Evolutionary conservation across 2,888 invertebrate species (phyloP), one percentile per base, ranked within the genome.

Genomic region (Nasonia oneida): DNA sequence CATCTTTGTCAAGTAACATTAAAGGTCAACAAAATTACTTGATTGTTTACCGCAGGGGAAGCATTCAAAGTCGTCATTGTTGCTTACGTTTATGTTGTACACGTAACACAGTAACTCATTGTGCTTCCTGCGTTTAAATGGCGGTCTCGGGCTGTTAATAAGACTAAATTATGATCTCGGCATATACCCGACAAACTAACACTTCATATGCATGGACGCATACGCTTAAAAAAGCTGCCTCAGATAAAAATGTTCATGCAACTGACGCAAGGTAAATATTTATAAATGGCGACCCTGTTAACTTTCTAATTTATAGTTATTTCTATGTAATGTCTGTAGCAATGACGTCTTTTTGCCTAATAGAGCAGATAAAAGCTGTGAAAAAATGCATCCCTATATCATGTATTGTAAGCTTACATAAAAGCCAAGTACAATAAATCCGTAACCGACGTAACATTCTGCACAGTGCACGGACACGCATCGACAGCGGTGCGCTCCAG

Each of bases 141-240:
- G 67, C 42, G 12, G 78, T 78, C 33, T 61, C 42, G 23, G 15
- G 50, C 78, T 47, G 14, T 79, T 67, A 37, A 33, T n/a, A 61
- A 76, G 15, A 15, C 15, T 57, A 42, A 78, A 61, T 64, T 12
- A 67, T 67, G 67, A 12, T 67, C 33, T 29, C 29, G 23, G 61
- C 29, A 1, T 23, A 23, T 23, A 23, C 18, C 61, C 18, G 15
- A 23, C 3, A 23, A 61, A 61, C 61, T 61, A 23, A 2, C 23
- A 23, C 23, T 14, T 15, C 15, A 18, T 53, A 53, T 3, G 4
- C 3, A 61, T 23, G 18, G 3, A 15, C n/a, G 10, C 50, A 15
- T 18, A 57, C 57, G n/a, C 57, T 15, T 18, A n/a, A 18, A 29
- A 64, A 64, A 10, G 5, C n/a, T 10, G 29, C 3, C 2, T 23